These are phyloP conservation scores for Balearica regulorum DNA, from an alignment of 2,797 vertebrate genomes.

Conservation along the genomic window DNA sequence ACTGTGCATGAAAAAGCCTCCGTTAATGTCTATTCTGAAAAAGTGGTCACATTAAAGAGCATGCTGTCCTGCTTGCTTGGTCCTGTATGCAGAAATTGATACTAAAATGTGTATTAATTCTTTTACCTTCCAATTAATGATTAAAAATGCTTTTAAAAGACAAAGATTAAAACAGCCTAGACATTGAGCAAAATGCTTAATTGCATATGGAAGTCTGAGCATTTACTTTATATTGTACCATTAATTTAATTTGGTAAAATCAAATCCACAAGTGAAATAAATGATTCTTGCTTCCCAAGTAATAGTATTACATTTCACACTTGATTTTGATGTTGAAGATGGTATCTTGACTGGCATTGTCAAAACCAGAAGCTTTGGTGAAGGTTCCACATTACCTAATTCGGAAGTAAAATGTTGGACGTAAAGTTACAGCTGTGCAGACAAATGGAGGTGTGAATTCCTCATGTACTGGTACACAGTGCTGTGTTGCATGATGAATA, in stretches of 20 bases:
- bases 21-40: constrained; percentile 75
- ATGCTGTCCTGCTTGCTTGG: neutral
- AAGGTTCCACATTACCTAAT: neutral
- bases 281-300: neutral
- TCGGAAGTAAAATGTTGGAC: neutral
- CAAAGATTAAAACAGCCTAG: neutral
- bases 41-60: constrained; percentile 56
- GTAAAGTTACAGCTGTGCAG: neutral
- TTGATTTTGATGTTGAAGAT: neutral
- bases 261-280: neutral
- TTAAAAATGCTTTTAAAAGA: neutral
- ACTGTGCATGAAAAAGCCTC: constrained; percentile 88
- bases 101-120: neutral
- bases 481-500: neutral
- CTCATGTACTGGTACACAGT: neutral
- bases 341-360: neutral
- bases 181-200: neutral
- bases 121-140: neutral
- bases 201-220: neutral
- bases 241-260: neutral
- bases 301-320: neutral
- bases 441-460: neutral
- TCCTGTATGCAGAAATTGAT: neutral
- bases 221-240: neutral
- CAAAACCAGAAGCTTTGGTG: neutral